Conservation (phyloP, 2,113 vertebrate species). For the Salvator merianae region DNA sequence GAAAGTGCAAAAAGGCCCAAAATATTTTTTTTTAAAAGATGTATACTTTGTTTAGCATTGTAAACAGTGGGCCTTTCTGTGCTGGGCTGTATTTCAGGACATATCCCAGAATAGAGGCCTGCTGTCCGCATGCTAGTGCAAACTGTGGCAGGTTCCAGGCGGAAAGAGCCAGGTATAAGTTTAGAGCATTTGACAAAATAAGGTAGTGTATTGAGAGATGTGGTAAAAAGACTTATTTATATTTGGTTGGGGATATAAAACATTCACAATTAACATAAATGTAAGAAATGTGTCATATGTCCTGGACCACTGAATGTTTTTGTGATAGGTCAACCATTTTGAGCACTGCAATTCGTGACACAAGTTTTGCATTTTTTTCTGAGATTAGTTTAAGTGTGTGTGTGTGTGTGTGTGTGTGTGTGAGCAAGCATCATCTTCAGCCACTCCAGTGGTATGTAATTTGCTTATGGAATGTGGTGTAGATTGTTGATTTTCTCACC, state of each 20-base stretch:
- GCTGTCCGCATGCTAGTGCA: no score
- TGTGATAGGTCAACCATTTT: constrained; percentile 46
- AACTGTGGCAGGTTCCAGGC: no score
- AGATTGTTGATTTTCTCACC: constrained; percentile 29
- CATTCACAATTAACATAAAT: not conserved
- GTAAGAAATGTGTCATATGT: not conserved
- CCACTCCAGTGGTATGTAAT: constrained; percentile 27
- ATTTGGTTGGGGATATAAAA: constrained; percentile 49
- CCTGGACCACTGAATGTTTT: constrained; percentile 33
- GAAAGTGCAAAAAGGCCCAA: no score
- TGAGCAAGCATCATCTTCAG: constrained; percentile 28
- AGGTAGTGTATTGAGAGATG: constrained; percentile 27
- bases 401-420: constrained; percentile 27
- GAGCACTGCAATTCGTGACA: constrained; percentile 31
- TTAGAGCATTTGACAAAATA: not conserved
- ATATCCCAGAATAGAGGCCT: no score
- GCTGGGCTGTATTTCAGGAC: no score
- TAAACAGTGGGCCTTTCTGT: no score
- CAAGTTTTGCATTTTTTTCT: not conserved
- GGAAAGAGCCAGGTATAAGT: no score
- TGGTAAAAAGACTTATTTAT: constrained; percentile 30
- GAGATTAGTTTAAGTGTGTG: constrained; percentile 54
- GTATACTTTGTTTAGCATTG: no score
- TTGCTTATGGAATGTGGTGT: constrained; percentile 31
- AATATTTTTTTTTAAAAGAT: no score